phyloP scores from a whole-genome alignment of 2,113 vertebrate species.

The Murina feae region DNA sequence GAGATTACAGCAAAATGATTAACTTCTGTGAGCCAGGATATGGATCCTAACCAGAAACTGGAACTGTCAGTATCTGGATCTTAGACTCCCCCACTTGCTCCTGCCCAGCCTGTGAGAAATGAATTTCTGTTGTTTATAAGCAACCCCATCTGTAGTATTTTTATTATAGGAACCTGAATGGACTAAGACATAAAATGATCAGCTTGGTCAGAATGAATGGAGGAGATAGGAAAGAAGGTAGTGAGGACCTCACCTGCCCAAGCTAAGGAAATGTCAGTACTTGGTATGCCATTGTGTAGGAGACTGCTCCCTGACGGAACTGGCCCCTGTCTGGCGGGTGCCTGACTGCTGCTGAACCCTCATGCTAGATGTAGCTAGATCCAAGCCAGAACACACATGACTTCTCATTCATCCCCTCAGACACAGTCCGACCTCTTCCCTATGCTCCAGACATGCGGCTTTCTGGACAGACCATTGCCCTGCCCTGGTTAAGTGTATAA shows the following conservation, averaged over 20 bases:
- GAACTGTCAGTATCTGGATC: background rate
- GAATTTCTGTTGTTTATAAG: background rate
- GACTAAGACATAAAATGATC: background rate
- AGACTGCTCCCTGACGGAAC: background rate
- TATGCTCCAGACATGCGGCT: background rate
- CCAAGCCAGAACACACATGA: background rate
- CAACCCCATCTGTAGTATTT: background rate
- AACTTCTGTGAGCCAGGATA: background rate
- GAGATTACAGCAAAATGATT: background rate
- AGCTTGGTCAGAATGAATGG: background rate
- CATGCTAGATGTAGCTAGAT: background rate
- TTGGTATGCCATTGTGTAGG: background rate
- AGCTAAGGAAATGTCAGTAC: background rate
- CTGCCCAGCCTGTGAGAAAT: background rate
- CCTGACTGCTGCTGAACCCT: background rate
- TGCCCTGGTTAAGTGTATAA: background rate
- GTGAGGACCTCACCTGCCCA: background rate
- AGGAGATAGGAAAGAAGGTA: background rate
- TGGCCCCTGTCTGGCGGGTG: background rate
- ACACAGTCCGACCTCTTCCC: background rate
- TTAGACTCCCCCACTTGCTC: background rate
- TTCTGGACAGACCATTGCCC: background rate
- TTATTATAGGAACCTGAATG: background rate
- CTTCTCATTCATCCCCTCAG: background rate
- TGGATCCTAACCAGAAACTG: background rate